Percentiles rank a stretch among this genome's conserved stretches.
Conservation (phyloP, 2,797 vertebrate genomes). For the Eptatretus atami region DNA sequence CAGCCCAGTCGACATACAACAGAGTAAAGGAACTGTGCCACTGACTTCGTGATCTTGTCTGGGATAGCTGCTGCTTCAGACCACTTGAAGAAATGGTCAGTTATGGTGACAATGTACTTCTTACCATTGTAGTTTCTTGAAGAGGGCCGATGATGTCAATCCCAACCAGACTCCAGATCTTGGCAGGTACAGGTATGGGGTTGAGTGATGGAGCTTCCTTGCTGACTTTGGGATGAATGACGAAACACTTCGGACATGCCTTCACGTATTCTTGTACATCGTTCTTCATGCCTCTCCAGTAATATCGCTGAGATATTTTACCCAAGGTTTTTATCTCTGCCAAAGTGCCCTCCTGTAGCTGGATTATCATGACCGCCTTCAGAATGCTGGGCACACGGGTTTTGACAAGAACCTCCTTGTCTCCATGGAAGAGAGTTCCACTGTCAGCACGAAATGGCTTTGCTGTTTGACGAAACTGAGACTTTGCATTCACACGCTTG, state of each 20-base stretch:
- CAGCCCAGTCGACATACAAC: neutral
- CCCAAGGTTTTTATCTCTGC: neutral
- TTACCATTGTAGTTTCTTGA: neutral
- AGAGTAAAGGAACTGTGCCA: neutral
- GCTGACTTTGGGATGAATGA: neutral
- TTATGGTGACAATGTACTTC: neutral
- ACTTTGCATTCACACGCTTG: too few species aligned
- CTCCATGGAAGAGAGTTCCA: neutral
- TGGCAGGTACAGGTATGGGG: neutral
- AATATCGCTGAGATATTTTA: neutral
- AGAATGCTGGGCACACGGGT: neutral
- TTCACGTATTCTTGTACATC: neutral
- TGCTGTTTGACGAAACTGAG: too few species aligned
- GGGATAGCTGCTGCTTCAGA: conserved; percentile 1
- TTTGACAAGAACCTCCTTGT: neutral
- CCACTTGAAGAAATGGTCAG: neutral
- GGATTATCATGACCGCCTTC: neutral
- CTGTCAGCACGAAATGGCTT: neutral
- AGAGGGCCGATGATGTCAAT: neutral
- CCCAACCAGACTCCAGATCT: neutral
- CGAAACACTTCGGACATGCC: neutral
- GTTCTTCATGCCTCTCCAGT: conserved; percentile 3
- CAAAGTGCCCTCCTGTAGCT: neutral
- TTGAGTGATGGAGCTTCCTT: neutral
- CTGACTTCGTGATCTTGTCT: neutral